Evolutionary conservation across 2,888 invertebrate genomes (phyloP).

Genomic region (Ethmia dodecea): DNA sequence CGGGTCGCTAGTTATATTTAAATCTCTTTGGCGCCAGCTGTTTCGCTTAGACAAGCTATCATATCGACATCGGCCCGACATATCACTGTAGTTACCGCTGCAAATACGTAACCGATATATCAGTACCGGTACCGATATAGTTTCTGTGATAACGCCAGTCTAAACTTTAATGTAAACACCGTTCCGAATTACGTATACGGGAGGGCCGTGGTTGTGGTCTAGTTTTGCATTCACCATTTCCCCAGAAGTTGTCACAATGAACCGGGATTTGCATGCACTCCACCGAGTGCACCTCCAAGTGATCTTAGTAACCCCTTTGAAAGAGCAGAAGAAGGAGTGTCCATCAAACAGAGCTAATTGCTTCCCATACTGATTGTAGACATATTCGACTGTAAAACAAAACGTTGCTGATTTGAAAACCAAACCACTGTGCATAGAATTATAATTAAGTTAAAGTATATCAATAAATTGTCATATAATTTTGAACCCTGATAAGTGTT

Average conservation of each 20-base stretch:
- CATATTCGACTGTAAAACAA: conserved; percentile 29
- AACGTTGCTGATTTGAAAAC: background rate
- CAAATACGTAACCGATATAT: too few species aligned
- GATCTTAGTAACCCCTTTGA: conserved; percentile 14
- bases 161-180: conserved; percentile 4
- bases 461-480: too few species aligned
- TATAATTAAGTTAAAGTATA: background rate
- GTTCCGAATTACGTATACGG: background rate
- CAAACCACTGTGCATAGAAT: background rate
- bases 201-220: background rate
- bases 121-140: too few species aligned
- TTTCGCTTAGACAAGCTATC: too few species aligned
- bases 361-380: conserved; percentile 16
- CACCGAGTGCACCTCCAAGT: conserved; percentile 27
- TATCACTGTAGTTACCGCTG: too few species aligned
- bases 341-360: conserved; percentile 19
- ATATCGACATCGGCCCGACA: too few species aligned
- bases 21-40: too few species aligned
- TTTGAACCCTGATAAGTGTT: too few species aligned
- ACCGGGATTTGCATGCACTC: conserved; percentile 5
- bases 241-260: background rate
- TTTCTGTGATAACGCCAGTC: background rate
- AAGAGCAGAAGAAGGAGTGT: conserved; percentile 23
- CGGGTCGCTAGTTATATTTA: too few species aligned
- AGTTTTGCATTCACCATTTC: background rate